Evolutionary conservation across 2,888 invertebrate species (phyloP).

Genomic region (Diplazon laetatorius): DNA sequence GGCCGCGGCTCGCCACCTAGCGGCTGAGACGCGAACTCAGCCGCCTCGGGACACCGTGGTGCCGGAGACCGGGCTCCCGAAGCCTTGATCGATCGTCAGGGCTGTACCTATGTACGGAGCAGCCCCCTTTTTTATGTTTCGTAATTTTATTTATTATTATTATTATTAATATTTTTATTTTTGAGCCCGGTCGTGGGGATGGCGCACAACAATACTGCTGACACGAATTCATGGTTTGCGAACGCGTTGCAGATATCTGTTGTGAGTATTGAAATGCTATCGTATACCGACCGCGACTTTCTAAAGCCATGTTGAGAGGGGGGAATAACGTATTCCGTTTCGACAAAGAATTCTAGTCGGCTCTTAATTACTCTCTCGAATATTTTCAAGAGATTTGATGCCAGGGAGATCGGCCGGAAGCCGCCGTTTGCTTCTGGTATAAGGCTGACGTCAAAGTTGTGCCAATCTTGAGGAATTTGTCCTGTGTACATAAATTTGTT

Average conservation of each 20-base stretch:
- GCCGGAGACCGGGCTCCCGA: too few relatives aligned
- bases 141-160: too few relatives aligned
- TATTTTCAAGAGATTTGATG: constrained; percentile 41
- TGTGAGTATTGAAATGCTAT: constrained; percentile 40
- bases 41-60: too few relatives aligned
- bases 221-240: too few relatives aligned
- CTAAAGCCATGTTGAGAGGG: constrained; percentile 45
- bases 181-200: too few relatives aligned
- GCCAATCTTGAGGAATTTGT: constrained; percentile 35
- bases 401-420: constrained; percentile 38
- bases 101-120: too few relatives aligned
- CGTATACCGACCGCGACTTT: constrained; percentile 42
- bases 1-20: too few relatives aligned
- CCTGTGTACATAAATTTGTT: constrained; percentile 41
- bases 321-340: constrained; percentile 30
- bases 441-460: constrained; percentile 25
- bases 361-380: constrained; percentile 41
- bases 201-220: too few relatives aligned
- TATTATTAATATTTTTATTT: too few relatives aligned
- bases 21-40: too few relatives aligned
- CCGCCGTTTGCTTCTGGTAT: constrained; percentile 41
- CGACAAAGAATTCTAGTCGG: constrained; percentile 44
- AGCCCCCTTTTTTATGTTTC: too few relatives aligned
- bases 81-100: too few relatives aligned
- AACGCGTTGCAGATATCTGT: constrained; percentile 41